A percentile compares a stretch with the other conserved stretches of the same genome.
phyloP scores from a whole-genome alignment of 2,888 invertebrate species.

The Allophyes oxyacanthae region DNA sequence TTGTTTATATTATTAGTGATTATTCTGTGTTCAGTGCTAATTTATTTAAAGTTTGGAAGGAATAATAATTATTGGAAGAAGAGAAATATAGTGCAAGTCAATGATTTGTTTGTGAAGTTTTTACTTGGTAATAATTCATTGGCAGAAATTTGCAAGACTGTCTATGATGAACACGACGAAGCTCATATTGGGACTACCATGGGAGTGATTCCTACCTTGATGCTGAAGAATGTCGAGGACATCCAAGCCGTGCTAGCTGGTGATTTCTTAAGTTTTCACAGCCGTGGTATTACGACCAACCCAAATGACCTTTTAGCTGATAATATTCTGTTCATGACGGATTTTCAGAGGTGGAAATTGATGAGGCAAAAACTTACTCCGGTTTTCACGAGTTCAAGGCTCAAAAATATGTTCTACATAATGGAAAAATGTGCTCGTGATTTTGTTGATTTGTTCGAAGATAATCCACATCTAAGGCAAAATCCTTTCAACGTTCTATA shows the following conservation, averaged over 20 bases:
- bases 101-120: slow-evolving; percentile 65
- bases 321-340: slow-evolving; percentile 71
- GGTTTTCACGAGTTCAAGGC: slow-evolving; percentile 73
- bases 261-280: slow-evolving; percentile 73
- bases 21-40: slow-evolving; percentile 52
- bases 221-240: slow-evolving; percentile 71
- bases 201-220: slow-evolving; percentile 64
- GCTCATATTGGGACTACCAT: slow-evolving; percentile 66
- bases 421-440: slow-evolving; percentile 72
- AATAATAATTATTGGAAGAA: slow-evolving; percentile 73
- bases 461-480: slow-evolving; percentile 52
- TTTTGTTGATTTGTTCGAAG: slow-evolving; percentile 67
- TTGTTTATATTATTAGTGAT: slow-evolving; percentile 44
- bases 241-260: slow-evolving; percentile 69
- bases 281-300: slow-evolving; percentile 68
- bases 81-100: slow-evolving; percentile 64
- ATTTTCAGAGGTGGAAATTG: slow-evolving; percentile 75
- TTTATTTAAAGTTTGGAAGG: slow-evolving; percentile 31
- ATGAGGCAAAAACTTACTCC: slow-evolving; percentile 78
- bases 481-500: slow-evolving; percentile 69
- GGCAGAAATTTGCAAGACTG: slow-evolving; percentile 67
- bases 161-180: slow-evolving; percentile 66
- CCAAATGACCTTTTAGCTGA: slow-evolving; percentile 70
- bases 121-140: slow-evolving; percentile 65
- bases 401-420: slow-evolving; percentile 80